These are phyloP conservation scores for Cossypha heuglini DNA, from an alignment of 2,797 vertebrate species.

Conservation along the genomic window DNA sequence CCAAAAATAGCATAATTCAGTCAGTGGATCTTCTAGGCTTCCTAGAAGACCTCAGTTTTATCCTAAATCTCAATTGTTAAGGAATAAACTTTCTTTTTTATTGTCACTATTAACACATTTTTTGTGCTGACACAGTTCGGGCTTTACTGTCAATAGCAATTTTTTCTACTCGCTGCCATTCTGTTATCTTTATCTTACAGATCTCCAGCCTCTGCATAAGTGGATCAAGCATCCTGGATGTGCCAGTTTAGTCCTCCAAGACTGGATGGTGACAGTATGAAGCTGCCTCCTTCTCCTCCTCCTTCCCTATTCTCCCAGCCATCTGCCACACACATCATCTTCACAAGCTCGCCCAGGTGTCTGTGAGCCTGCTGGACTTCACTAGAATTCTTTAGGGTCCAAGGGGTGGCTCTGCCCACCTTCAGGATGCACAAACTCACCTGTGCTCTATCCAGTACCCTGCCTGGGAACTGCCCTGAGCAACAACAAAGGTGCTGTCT, in stretches of 20 bases:
- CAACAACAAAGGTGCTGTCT: neutral
- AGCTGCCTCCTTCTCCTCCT: neutral
- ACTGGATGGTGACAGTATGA: neutral
- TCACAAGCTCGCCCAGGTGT: neutral
- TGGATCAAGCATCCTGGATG: neutral
- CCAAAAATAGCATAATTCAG: neutral
- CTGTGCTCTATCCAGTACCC: neutral
- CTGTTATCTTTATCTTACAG: neutral
- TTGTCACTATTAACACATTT: neutral
- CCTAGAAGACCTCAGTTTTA: neutral
- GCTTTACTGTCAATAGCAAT: neutral
- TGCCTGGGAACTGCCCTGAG: neutral
- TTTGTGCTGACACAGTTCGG: neutral
- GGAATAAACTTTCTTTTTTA: neutral
- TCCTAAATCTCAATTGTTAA: neutral
- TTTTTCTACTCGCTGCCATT: neutral
- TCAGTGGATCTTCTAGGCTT: neutral
- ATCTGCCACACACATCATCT: neutral
- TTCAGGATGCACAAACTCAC: neutral
- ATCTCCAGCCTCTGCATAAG: neutral
- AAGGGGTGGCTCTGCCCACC: neutral
- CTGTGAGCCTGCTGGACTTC: neutral
- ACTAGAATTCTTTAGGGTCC: accelerated
- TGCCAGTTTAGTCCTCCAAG: neutral
- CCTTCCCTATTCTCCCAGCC: neutral